Evolutionary conservation across 1,140 invertebrate species (phyloP).

Genomic region (Saccostrea glomerata): DNA sequence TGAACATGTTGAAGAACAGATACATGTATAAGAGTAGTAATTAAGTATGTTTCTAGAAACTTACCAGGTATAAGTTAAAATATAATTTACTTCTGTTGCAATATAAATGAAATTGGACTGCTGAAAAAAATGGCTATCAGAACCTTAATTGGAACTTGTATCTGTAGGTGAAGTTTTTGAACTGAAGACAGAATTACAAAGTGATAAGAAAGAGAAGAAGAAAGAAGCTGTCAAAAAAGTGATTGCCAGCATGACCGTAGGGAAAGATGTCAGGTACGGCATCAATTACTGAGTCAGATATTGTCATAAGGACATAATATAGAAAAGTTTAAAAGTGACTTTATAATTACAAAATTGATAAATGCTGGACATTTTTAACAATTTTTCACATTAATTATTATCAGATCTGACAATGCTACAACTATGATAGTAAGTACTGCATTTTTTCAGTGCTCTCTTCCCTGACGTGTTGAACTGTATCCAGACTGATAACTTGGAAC

Average conservation of each 20-base stretch:
- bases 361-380: too few relatives aligned
- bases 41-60: too few relatives aligned
- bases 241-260: constrained; percentile 99
- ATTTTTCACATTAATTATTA: background rate
- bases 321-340: too few relatives aligned
- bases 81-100: too few relatives aligned
- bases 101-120: too few relatives aligned
- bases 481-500: constrained; percentile 99
- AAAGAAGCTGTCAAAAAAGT: constrained; percentile 99
- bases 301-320: background rate
- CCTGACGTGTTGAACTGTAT: constrained; percentile 99
- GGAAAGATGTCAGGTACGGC: constrained; percentile 85
- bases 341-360: too few relatives aligned
- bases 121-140: too few relatives aligned
- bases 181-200: constrained; percentile 98
- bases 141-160: too few relatives aligned
- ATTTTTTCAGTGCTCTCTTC: constrained; percentile 88
- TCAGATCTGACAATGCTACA: background rate
- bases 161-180: constrained; percentile 81
- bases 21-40: too few relatives aligned
- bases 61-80: too few relatives aligned
- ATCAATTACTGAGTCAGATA: background rate
- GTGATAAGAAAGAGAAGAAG: constrained; percentile 99
- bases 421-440: background rate
- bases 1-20: too few relatives aligned